Percentiles rank a stretch among this genome's conserved stretches.
These are phyloP conservation scores for Muscicapa comitata DNA, from an alignment of 2,797 vertebrate species.

Conservation along the genomic window DNA sequence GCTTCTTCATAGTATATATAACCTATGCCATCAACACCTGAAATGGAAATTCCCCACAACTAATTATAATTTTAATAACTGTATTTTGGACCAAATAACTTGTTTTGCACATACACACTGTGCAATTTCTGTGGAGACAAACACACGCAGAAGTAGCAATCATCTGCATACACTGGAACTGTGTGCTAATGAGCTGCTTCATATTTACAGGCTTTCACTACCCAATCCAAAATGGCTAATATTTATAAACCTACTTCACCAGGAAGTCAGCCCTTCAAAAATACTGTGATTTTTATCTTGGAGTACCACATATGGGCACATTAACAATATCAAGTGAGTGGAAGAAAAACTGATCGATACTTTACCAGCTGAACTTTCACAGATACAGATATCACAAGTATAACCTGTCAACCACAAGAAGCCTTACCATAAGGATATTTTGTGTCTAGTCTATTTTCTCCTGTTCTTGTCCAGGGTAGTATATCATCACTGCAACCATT, in stretches of 20 bases:
- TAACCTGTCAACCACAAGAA: neutral
- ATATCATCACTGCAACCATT: conserved; percentile 90
- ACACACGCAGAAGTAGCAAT: neutral
- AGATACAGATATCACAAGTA: neutral
- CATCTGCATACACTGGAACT: neutral
- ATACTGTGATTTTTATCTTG: neutral
- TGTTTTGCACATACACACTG: neutral
- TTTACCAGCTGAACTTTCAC: neutral
- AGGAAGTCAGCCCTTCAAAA: neutral
- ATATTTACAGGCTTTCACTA: neutral
- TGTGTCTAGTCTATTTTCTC: conserved; percentile 82
- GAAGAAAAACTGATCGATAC: neutral
- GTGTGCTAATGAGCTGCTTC: neutral
- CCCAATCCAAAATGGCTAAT: neutral
- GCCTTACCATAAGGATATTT: conserved; percentile 90
- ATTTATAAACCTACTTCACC: neutral
- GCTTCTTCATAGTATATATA: neutral
- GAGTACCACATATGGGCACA: neutral
- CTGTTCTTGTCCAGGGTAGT: conserved; percentile 87
- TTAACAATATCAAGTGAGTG: neutral
- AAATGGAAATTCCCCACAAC: neutral
- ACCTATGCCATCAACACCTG: neutral
- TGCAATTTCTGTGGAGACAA: neutral
- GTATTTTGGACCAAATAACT: neutral
- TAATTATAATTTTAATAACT: neutral